Evolutionary conservation across 2,888 invertebrate species (phyloP), one percentile per base, ranked within the genome.

Genomic region (Venusia cambrica): DNA sequence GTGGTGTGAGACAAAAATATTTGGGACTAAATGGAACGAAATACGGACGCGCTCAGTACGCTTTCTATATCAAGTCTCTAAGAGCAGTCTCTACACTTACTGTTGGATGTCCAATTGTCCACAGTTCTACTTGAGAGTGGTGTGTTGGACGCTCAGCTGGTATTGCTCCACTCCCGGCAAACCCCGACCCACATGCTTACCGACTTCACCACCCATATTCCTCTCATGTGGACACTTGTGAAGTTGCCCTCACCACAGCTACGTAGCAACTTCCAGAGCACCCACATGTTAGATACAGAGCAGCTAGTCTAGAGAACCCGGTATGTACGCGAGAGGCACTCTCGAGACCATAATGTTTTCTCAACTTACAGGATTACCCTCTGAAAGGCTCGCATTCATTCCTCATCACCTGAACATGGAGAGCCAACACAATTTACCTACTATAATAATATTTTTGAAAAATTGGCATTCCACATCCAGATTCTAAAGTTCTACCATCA

Each of bases 291-390:
- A 75, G 77, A 65, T 73, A 69, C 63, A 44, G 40, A 35, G 34
- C 27, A 27, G 16, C 66, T 75, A 78, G 80, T 80, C 77, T 74
- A 76, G 83, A 85, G 85, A 83, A 83, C 64, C 59, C 69, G 48
- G 55, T 77, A 84, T 77, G 79, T 55, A 59, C 66, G 74, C 68
- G 68, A 84, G 69, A 63, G 50, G 5, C 34, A 7, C 25, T 62
- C 62, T 77, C 72, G 60, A 67, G 69, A 64, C 50, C 81, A 83
- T 77, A 83, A 70, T 59, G 69, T 54, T 58, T 77, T 80, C 87
- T 80, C 85, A 70, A 65, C 56, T 59, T 57, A 58, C 51, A 40
- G 47, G 57, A 69, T 59, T 75, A 70, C 67, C 60, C 79, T 76
- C 73, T 51, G 65, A 79, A 62, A 73, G 75, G 57, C 73, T 47